These are phyloP conservation scores for Plagodis pulveraria DNA, from an alignment of 2,888 invertebrate species.

Conservation along the genomic window DNA sequence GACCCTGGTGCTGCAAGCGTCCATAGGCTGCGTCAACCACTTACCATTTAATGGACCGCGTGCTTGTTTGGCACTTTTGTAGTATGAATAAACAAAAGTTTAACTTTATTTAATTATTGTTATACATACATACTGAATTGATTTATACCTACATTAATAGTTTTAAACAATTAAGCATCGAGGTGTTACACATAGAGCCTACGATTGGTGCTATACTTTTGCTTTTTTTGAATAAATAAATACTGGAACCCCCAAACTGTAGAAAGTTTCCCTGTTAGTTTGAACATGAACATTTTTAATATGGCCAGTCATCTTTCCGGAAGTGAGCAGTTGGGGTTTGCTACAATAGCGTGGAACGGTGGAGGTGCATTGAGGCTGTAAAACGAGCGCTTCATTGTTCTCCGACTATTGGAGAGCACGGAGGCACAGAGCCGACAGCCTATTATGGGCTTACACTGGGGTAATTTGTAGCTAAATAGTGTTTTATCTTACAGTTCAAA, in stretches of 20 bases:
- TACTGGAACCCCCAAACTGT: background rate
- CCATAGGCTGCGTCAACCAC: too few relatives aligned
- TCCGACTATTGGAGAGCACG: background rate
- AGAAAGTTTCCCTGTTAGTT: slow-evolving; percentile 11
- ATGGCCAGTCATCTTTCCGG: slow-evolving; percentile 36
- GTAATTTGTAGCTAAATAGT: slow-evolving; percentile 10
- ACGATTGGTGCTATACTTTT: background rate
- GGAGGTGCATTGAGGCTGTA: slow-evolving; percentile 27
- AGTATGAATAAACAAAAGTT: too few relatives aligned
- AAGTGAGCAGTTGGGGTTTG: slow-evolving; percentile 31
- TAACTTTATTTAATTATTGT: too few relatives aligned
- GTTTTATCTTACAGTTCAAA: slow-evolving; percentile 5
- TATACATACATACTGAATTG: background rate
- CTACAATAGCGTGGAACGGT: slow-evolving; percentile 38
- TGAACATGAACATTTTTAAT: slow-evolving; percentile 10
- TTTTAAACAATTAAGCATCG: background rate
- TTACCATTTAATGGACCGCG: too few relatives aligned
- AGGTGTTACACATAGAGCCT: slow-evolving; percentile 2
- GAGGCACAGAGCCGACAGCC: slow-evolving; percentile 8
- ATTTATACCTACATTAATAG: background rate
- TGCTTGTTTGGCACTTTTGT: too few relatives aligned
- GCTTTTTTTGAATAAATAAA: too few relatives aligned
- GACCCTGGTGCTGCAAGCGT: too few relatives aligned
- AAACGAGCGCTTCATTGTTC: slow-evolving; percentile 42
- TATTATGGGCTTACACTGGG: slow-evolving; percentile 2